Evolutionary conservation across 2,888 invertebrate genomes (phyloP), one percentile per base, ranked within the genome.

Genomic region (Eutolmus rufibarbis): DNA sequence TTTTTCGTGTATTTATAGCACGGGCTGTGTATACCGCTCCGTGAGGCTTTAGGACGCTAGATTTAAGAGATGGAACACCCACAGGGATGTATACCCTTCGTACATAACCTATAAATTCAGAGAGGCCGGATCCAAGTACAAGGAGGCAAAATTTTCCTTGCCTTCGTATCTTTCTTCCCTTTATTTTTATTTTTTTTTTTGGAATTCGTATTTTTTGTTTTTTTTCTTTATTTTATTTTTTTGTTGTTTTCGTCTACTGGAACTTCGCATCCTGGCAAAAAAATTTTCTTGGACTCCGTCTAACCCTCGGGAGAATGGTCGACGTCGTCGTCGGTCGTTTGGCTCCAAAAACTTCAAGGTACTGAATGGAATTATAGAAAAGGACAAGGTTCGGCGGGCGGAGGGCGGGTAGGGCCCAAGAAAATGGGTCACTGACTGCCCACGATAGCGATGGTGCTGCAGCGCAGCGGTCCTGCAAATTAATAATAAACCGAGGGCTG

Each of bases 1-100:
- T 88, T 88, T 88, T 88, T 87, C 19, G 78, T 88, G 84, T 88
- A 51, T 51, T 46, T 82, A 81, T 87, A 82, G 86, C 84, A 43
- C 2, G 66, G 84, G 23, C 84, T 84, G 74, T 84, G 74, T 84
- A 84, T 74, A 84, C 19, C 43, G 40, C 84, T 84, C 40, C 37
- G 74, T 9, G 9, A 74, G 34, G 84, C 84, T 40, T 74, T 82
- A 82, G 56, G 82, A 34, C 56, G 74, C 85, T 84, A 78, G 51
- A 46, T 86, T 40, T 87, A 81, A 23, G 66, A 81, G 37, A 79
- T 79, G 87, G 78, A 87, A 81, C 87, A 87, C 87, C 87, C 87
- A 87, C 79, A 81, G 79, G 74, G 87, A 87, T 87, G 74, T 79
- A 79, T 81, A 51, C 81, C 56, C 81, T 46, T 7, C 46, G 51